phyloP scores from a whole-genome alignment of 2,888 invertebrate genomes.

The Pemphredon lugubris region DNA sequence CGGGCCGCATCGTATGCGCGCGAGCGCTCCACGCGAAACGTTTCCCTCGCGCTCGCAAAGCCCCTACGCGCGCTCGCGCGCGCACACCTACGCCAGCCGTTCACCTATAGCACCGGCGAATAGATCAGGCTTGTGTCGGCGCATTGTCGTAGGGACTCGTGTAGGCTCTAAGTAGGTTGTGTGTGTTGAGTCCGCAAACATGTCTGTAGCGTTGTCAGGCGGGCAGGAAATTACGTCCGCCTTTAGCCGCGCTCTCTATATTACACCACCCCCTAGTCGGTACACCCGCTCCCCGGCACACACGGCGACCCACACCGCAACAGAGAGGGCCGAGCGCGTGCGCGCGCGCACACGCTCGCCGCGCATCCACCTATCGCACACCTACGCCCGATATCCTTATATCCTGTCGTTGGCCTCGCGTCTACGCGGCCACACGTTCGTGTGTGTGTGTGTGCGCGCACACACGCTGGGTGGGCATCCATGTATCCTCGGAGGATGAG shows the following conservation, averaged over 20 bases:
- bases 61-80: constrained; percentile 3
- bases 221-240: constrained; percentile 81
- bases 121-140: constrained; percentile 64
- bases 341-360: too few species aligned
- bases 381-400: constrained; percentile 38
- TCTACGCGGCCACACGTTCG: background rate
- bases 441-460: constrained; percentile 1
- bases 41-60: background rate
- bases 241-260: constrained; percentile 79
- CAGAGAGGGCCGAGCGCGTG: background rate
- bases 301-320: background rate
- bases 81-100: constrained; percentile 7
- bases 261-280: constrained; percentile 71
- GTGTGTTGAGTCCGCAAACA: constrained; percentile 79
- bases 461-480: background rate
- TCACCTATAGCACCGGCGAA: constrained; percentile 57
- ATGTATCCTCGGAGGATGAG: constrained; percentile 54
- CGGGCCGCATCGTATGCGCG: constrained; percentile 53
- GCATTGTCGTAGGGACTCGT: constrained; percentile 74
- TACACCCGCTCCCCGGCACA: constrained; percentile 43
- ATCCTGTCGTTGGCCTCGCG: constrained; percentile 13
- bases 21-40: constrained; percentile 22
- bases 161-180: constrained; percentile 76
- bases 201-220: constrained; percentile 78
- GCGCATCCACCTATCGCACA: too few species aligned